A percentile compares a stretch with the other conserved stretches of the same genome.
These are phyloP conservation scores for Bicyclus anynana DNA, from an alignment of 1,140 invertebrate species.

Conservation along the genomic window DNA sequence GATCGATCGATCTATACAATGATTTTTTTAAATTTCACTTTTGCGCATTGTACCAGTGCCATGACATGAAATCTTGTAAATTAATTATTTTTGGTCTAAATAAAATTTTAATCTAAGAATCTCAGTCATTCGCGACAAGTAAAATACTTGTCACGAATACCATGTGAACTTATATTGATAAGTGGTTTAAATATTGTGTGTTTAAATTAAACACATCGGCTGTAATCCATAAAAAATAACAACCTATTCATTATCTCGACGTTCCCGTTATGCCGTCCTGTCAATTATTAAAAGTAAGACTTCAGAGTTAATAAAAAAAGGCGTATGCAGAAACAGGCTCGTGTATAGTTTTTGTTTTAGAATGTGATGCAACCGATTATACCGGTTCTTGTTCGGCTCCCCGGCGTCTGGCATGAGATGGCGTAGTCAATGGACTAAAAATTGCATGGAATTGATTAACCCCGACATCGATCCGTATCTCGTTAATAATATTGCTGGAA, in stretches of 20 bases:
- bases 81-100: too few species aligned
- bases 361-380: conserved; percentile 51
- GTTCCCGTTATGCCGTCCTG: conserved; percentile 17
- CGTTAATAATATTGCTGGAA: conserved; percentile 6
- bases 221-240: background rate
- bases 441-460: conserved; percentile 54
- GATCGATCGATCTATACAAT: too few species aligned
- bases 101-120: too few species aligned
- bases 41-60: too few species aligned
- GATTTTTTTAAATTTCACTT: too few species aligned
- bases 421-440: conserved; percentile 50
- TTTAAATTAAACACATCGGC: background rate
- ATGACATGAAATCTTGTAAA: too few species aligned
- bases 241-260: conserved; percentile 6
- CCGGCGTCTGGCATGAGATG: conserved; percentile 50
- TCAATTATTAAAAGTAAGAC: conserved; percentile 21
- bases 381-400: conserved; percentile 67
- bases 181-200: too few species aligned
- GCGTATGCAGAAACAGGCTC: conserved; percentile 30
- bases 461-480: conserved; percentile 17
- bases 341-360: conserved; percentile 39
- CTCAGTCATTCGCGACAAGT: too few species aligned
- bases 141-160: too few species aligned
- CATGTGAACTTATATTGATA: too few species aligned
- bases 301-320: conserved; percentile 13